Conservation (phyloP, 2,797 vertebrate genomes). For the Artibeus lituratus region DNA sequence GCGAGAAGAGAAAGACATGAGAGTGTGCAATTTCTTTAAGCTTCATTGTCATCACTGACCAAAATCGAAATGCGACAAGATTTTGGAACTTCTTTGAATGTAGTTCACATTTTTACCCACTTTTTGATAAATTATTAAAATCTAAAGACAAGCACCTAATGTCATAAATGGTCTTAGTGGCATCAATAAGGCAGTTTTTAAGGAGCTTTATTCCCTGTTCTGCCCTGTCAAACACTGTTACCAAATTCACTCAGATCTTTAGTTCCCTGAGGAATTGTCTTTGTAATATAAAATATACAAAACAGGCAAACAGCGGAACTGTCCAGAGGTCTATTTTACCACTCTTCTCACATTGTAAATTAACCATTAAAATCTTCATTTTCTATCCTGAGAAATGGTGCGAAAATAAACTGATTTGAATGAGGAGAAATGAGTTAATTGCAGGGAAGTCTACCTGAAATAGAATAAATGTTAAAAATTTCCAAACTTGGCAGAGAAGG, state of each 20-base stretch:
- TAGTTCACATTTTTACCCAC: not conserved
- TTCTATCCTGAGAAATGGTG: not conserved
- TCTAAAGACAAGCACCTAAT: not conserved
- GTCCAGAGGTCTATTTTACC: not conserved
- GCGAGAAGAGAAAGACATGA: constrained; percentile 85
- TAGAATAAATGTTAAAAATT: not conserved
- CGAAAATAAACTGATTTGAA: not conserved
- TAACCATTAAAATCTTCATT: not conserved
- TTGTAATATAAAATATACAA: not conserved
- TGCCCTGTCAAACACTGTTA: not conserved
- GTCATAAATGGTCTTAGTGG: not conserved
- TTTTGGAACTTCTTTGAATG: not conserved
- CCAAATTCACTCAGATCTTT: not conserved
- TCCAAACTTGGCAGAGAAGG: not conserved
- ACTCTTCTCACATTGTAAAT: not conserved
- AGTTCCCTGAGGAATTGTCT: not conserved
- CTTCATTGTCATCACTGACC: constrained; percentile 65
- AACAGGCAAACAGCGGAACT: not conserved
- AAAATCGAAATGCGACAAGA: constrained; percentile 5
- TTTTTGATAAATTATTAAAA: not conserved
- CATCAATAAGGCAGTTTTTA: not conserved
- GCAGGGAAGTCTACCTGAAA: not conserved
- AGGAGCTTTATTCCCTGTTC: not conserved
- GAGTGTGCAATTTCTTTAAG: constrained; percentile 76
- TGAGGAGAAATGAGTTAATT: not conserved